Percentiles rank a stretch among this genome's conserved stretches.
Evolutionary conservation across 2,888 invertebrate genomes (phyloP).

Genomic region (Drosophila emarginata): DNA sequence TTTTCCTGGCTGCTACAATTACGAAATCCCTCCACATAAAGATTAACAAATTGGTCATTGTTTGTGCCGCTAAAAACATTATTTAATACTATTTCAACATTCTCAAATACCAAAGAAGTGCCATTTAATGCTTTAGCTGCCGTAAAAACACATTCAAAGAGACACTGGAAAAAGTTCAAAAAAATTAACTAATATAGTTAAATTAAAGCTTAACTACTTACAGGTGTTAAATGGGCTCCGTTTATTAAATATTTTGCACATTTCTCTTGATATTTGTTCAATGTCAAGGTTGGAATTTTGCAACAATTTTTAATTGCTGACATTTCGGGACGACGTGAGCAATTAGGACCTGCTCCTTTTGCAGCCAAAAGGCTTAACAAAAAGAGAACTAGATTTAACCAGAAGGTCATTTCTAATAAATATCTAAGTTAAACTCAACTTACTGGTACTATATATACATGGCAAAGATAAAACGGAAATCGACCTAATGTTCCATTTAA

Average conservation of each 20-base stretch:
- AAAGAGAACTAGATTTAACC: conserved; percentile 3
- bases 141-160: conserved; percentile 41
- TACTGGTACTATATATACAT: background rate
- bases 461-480: background rate
- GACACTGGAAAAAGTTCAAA: conserved; percentile 20
- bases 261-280: conserved; percentile 18
- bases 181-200: background rate
- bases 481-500: background rate
- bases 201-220: conserved; percentile 12
- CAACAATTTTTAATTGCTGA: conserved; percentile 41
- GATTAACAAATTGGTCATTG: conserved; percentile 12
- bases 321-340: conserved; percentile 27
- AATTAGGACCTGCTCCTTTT: conserved; percentile 14
- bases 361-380: conserved; percentile 6
- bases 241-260: conserved; percentile 29
- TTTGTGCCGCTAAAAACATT: conserved; percentile 14
- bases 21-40: conserved; percentile 29
- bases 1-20: conserved; percentile 27
- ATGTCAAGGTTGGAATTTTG: conserved; percentile 20
- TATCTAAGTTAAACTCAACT: background rate
- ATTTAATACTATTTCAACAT: conserved; percentile 21
- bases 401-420: conserved; percentile 18
- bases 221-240: conserved; percentile 35
- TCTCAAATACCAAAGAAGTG: conserved; percentile 27
- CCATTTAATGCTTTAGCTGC: conserved; percentile 30